Conservation (phyloP, 2,888 invertebrate species). For the Neoascia interrupta region DNA sequence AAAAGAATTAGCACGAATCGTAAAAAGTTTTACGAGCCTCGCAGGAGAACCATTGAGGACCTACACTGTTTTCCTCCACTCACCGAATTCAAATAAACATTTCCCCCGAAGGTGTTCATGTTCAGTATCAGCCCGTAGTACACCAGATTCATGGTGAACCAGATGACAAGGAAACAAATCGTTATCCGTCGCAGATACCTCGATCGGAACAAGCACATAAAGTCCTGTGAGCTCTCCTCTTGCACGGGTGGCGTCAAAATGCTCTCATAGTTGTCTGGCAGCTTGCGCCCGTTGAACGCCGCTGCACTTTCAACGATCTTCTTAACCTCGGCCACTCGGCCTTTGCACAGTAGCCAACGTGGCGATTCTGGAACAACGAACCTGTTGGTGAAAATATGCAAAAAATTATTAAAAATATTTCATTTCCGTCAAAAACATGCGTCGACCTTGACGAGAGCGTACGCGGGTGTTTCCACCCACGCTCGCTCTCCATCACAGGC, state of each 20-base stretch:
- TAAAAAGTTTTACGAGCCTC: background rate
- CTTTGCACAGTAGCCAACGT: constrained; percentile 87
- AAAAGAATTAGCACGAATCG: background rate
- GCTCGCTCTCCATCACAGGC: too few relatives aligned
- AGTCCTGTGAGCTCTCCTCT: constrained; percentile 81
- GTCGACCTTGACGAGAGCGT: too few relatives aligned
- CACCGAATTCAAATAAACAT: constrained; percentile 87
- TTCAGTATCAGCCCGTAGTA: constrained; percentile 84
- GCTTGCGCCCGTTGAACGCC: constrained; percentile 83
- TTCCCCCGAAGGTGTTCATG: constrained; percentile 87
- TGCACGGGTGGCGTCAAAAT: constrained; percentile 82
- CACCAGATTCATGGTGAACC: constrained; percentile 85
- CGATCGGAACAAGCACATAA: constrained; percentile 85
- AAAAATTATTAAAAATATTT: background rate
- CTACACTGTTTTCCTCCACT: too few relatives aligned
- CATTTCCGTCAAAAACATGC: constrained; percentile 20
- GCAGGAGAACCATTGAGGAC: too few relatives aligned
- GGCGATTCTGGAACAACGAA: constrained; percentile 90
- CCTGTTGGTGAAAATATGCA: constrained; percentile 79
- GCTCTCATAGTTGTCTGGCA: constrained; percentile 86
- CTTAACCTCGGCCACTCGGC: constrained; percentile 85
- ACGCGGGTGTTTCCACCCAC: too few relatives aligned
- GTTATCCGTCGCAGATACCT: constrained; percentile 84
- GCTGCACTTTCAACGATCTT: constrained; percentile 84
- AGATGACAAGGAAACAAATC: constrained; percentile 85